Percentiles rank a stretch among this genome's conserved stretches.
phyloP scores from a whole-genome alignment of 2,113 vertebrate genomes.

The Phoxinus phoxinus region DNA sequence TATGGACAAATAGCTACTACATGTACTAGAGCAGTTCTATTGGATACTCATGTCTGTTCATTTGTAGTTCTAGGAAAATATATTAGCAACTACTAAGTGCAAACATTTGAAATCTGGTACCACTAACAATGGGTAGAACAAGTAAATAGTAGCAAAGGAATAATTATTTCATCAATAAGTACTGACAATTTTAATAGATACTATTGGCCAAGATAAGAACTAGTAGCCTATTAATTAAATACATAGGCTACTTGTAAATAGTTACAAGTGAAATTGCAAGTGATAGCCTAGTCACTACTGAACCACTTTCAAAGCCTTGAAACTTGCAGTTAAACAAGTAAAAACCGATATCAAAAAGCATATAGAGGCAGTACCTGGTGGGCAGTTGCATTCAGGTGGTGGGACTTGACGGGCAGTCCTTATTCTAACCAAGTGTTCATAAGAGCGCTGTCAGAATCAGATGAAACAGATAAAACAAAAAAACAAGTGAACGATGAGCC shows the following conservation, averaged over 20 bases:
- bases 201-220: neutral
- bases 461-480: neutral
- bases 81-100: too few species aligned
- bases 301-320: neutral
- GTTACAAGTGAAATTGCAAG: neutral
- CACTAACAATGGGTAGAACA: too few species aligned
- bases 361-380: slow-evolving; percentile 86
- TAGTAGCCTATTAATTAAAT: neutral
- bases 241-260: neutral
- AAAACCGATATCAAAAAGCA: neutral
- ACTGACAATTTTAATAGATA: too few species aligned
- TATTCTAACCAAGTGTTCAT: slow-evolving; percentile 89
- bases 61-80: too few species aligned
- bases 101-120: too few species aligned
- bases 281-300: neutral
- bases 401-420: slow-evolving; percentile 86
- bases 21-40: neutral
- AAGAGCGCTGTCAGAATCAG: slow-evolving; percentile 82
- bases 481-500: neutral
- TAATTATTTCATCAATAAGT: too few species aligned
- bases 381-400: slow-evolving; percentile 90
- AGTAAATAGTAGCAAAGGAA: too few species aligned
- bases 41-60: too few species aligned
- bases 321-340: neutral
- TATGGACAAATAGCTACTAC: neutral